A percentile compares a stretch with the other conserved stretches of the same genome.
Conservation (phyloP, 2,888 invertebrate genomes). For the Crepidodera aurea region DNA sequence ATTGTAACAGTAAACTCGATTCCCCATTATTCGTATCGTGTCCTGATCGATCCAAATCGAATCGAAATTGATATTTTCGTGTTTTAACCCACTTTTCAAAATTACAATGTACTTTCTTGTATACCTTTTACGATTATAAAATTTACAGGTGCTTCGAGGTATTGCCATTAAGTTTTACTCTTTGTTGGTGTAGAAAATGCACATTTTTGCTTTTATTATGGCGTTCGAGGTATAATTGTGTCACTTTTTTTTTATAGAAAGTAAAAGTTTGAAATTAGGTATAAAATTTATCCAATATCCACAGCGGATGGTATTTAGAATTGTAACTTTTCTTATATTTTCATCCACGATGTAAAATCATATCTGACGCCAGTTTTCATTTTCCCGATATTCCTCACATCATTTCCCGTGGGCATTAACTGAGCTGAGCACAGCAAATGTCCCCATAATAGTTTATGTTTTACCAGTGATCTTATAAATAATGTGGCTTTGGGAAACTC, state of each 20-base stretch:
- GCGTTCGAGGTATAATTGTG: too few species aligned
- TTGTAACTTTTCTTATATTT: too few species aligned
- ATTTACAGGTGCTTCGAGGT: slow-evolving; percentile 10
- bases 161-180: not conserved
- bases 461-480: slow-evolving; percentile 58
- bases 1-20: slow-evolving; percentile 1
- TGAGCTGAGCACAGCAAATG: slow-evolving; percentile 50
- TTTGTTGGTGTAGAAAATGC: too few species aligned
- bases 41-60: slow-evolving; percentile 14
- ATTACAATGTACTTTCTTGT: slow-evolving; percentile 17
- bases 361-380: slow-evolving; percentile 2
- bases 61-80: slow-evolving; percentile 24
- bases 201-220: too few species aligned
- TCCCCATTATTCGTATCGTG: slow-evolving; percentile 3
- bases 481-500: slow-evolving; percentile 49
- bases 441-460: slow-evolving; percentile 56
- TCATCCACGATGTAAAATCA: not conserved
- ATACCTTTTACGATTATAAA: not conserved
- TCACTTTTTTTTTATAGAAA: too few species aligned
- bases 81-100: slow-evolving; percentile 23
- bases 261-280: too few species aligned
- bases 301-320: too few species aligned
- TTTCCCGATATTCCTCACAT: slow-evolving; percentile 42
- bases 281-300: too few species aligned
- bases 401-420: slow-evolving; percentile 50